Base-by-base conservation (phyloP, 2,113 vertebrate genomes). In the Bagarius yarrelli region DNA sequence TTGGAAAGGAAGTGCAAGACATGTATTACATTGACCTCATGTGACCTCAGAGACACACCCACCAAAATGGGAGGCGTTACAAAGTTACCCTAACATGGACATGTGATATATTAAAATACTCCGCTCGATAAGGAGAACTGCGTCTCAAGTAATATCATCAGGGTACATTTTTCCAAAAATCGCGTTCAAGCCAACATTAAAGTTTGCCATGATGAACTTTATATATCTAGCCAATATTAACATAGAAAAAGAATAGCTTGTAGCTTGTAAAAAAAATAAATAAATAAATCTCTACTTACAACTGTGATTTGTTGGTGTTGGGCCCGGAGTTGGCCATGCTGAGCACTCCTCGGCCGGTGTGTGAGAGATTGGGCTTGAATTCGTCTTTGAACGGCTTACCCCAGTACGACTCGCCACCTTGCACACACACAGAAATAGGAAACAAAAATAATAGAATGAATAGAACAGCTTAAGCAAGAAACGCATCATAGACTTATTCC, bases 311-410 rank as follows among this genome's bases (percentile, higher is more conserved):
- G 91, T 99, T 99, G 86, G 94, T 96, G 91, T 98, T 97, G 53
- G 97, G 96, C n/a, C 98, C 97, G 0, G 97, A 96, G 87, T 99
- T 99, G 47, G 98, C 98, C 98, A 99, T 98, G 85, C 98, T 99
- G 66, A 99, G 96, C 72, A 99, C 81, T 6, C 98, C 98, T 0
- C 97, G 93, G 19, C 98, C 98, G 0, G 95, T 95, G 86, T 99
- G 97, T 0, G 97, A 97, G 69, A 99, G 91, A 89, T 98, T 99
- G 8, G 96, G 96, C 70, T 93, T 94, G 84, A 98, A 96, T 85
- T 99, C 97, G 14, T 99, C 97, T 87, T 88, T 94, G 90, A 98
- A 99, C 0, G 97, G 94, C 84, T 95, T 98, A 12, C 95, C 97
- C 97, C 96, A 99, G 83, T 86, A 95, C 0, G 98, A 99, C 64